Conservation (phyloP, 1,140 invertebrate species). For the Calephelis virginiensis region DNA sequence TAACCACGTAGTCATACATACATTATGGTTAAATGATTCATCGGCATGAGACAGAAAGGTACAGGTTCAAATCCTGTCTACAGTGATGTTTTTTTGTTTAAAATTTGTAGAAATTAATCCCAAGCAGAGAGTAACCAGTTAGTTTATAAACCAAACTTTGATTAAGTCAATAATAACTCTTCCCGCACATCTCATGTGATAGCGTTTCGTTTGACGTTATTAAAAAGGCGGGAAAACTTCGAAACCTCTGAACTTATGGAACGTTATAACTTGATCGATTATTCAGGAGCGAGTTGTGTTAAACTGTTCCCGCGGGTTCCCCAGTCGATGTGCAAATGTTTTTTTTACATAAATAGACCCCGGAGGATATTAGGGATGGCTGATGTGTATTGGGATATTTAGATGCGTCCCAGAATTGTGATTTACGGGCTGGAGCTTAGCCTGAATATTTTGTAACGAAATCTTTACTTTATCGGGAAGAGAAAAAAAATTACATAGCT, state of each 20-base stretch:
- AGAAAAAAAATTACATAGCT: neutral
- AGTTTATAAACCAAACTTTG: too few relatives aligned
- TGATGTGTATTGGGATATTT: constrained; percentile 7
- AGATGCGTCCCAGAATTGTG: neutral
- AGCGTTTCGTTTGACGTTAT: neutral
- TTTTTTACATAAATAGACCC: constrained; percentile 7
- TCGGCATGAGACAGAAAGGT: too few relatives aligned
- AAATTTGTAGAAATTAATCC: too few relatives aligned
- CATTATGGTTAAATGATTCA: too few relatives aligned
- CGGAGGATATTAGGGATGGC: constrained; percentile 3
- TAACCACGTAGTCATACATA: too few relatives aligned
- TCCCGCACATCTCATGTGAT: neutral
- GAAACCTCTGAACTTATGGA: neutral
- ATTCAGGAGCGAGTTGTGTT: neutral
- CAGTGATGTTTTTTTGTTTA: too few relatives aligned
- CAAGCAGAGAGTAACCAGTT: too few relatives aligned
- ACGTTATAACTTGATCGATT: neutral
- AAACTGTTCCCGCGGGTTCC: neutral
- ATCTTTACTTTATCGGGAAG: neutral
- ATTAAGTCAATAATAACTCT: too few relatives aligned
- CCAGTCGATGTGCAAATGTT: neutral
- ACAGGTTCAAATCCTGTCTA: too few relatives aligned
- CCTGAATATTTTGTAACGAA: neutral
- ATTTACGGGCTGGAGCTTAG: neutral
- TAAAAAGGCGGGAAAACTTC: neutral